phyloP scores from a whole-genome alignment of 2,113 vertebrate species.

The Saguinus imperator region DNA sequence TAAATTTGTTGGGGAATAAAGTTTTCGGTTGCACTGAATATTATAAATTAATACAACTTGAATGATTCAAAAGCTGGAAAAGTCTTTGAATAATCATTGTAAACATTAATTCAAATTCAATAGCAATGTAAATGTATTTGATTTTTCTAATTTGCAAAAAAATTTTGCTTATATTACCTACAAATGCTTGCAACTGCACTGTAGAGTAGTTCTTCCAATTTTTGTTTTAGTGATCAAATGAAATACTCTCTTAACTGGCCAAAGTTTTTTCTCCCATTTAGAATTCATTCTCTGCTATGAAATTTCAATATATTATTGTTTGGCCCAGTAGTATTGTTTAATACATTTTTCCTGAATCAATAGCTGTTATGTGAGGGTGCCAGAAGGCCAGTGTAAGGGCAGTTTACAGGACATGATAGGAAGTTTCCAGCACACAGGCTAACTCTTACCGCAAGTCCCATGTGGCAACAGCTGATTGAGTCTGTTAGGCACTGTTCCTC shows the following conservation, averaged over 20 bases:
- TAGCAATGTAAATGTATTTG: neutral
- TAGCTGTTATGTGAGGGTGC: neutral
- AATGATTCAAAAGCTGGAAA: neutral
- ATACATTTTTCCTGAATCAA: neutral
- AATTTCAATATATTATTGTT: neutral
- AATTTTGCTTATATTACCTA: neutral
- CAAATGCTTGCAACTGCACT: neutral
- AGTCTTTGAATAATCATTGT: neutral
- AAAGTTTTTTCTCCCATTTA: neutral
- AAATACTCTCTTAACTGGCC: neutral
- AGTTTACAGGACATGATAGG: too few relatives aligned
- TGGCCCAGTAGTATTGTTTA: neutral
- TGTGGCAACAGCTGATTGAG: neutral
- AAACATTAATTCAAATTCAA: constrained; percentile 19
- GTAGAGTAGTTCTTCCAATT: neutral
- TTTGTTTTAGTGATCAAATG: constrained; percentile 3
- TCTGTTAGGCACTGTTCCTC: neutral
- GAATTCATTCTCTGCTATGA: neutral
- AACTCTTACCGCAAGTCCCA: neutral
- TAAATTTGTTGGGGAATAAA: neutral
- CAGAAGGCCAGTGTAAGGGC: neutral
- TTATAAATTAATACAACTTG: neutral
- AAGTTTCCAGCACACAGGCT: neutral
- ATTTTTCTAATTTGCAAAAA: neutral
- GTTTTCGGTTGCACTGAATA: neutral